Evolutionary conservation across 2,113 vertebrate genomes (phyloP).

Genomic region (Cebus imitator): DNA sequence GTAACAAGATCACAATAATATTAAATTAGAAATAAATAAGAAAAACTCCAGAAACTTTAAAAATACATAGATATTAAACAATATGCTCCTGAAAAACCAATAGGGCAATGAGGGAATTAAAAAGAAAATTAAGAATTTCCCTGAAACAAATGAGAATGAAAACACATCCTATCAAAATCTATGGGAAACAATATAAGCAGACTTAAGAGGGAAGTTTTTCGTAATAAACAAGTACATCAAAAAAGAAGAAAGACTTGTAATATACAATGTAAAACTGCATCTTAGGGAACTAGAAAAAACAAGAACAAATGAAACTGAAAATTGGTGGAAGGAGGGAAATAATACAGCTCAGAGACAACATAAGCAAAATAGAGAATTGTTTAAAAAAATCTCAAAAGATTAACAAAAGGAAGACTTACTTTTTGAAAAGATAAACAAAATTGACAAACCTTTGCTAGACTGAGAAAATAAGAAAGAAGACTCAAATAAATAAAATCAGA

Average conservation of each 20-base stretch:
- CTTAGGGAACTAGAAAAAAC: not conserved
- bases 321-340: not conserved
- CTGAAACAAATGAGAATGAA: not conserved
- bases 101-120: too few relatives aligned
- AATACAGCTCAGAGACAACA: not conserved
- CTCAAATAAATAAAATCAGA: not conserved
- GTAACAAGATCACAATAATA: too few relatives aligned
- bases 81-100: too few relatives aligned
- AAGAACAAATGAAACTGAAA: not conserved
- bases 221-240: not conserved
- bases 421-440: not conserved
- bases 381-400: not conserved
- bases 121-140: too few relatives aligned
- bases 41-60: too few relatives aligned
- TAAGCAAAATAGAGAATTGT: not conserved
- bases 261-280: not conserved
- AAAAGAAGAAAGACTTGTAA: not conserved
- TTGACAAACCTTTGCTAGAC: not conserved
- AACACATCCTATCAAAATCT: not conserved
- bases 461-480: not conserved
- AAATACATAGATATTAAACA: too few relatives aligned
- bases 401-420: not conserved
- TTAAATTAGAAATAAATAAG: too few relatives aligned
- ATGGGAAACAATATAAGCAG: not conserved
- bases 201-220: not conserved